Conservation (phyloP, 1,140 invertebrate species). For the Drosophila bifasciata region DNA sequence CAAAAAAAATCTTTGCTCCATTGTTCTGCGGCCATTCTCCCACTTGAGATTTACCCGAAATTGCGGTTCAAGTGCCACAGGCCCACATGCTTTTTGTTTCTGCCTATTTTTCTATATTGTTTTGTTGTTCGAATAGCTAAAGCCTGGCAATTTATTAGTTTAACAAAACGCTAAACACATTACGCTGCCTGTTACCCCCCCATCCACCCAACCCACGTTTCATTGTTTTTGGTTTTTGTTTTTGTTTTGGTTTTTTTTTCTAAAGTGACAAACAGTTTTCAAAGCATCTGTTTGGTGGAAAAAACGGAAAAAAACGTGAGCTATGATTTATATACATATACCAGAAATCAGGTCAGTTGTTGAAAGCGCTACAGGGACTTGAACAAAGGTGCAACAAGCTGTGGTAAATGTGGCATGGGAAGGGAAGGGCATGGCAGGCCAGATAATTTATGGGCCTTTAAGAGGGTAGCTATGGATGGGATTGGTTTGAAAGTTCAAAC, state of each 20-base stretch:
- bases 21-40: conserved; percentile 47
- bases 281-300: too few species aligned
- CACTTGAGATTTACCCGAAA: conserved; percentile 12
- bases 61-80: conserved; percentile 15
- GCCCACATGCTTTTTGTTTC: neutral
- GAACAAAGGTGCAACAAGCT: too few species aligned
- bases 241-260: conserved; percentile 15
- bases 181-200: conserved; percentile 2
- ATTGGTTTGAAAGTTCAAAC: too few species aligned
- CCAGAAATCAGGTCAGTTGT: conserved; percentile 42
- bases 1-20: conserved; percentile 19
- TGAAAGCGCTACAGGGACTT: neutral
- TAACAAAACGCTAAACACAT: conserved; percentile 49
- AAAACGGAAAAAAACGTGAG: conserved; percentile 31
- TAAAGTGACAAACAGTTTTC: conserved; percentile 41
- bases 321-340: conserved; percentile 40
- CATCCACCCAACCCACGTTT: neutral
- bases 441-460: too few species aligned
- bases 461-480: too few species aligned
- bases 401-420: too few species aligned
- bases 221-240: conserved; percentile 7
- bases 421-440: neutral
- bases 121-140: conserved; percentile 8
- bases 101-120: neutral
- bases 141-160: conserved; percentile 41